These are phyloP conservation scores for Eilema sororculum DNA, from an alignment of 2,888 invertebrate species.

Conservation along the genomic window DNA sequence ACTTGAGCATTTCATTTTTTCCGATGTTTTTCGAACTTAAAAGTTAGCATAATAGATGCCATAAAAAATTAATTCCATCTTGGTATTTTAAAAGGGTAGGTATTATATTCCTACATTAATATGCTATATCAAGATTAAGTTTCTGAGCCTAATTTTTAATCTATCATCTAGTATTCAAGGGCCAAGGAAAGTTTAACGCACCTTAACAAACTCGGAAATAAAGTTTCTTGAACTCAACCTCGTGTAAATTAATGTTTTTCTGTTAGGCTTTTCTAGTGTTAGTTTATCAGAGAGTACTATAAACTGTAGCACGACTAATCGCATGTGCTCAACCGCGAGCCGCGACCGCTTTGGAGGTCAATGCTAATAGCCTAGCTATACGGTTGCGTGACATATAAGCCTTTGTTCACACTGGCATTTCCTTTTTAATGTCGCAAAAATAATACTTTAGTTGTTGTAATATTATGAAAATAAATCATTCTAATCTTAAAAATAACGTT, in stretches of 20 bases:
- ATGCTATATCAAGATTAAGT: no score
- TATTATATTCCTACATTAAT: no score
- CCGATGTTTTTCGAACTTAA: no score
- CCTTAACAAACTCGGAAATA: background rate
- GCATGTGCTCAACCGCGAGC: constrained; percentile 35
- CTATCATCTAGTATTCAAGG: background rate
- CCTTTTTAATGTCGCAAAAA: background rate
- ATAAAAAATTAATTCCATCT: no score
- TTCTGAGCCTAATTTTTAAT: background rate
- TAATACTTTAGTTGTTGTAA: background rate
- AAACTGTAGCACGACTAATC: constrained; percentile 26
- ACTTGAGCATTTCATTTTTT: no score
- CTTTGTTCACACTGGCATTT: constrained; percentile 10
- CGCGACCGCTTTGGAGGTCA: constrained; percentile 50
- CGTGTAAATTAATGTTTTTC: background rate
- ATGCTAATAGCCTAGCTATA: constrained; percentile 45
- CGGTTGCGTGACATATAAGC: constrained; percentile 19
- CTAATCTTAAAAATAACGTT: background rate
- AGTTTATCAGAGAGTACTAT: constrained; percentile 16
- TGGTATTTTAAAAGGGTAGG: no score
- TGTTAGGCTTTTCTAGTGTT: constrained; percentile 10
- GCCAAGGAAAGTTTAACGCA: background rate
- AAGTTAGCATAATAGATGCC: no score
- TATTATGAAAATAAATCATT: no score
- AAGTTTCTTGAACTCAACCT: constrained; percentile 17